Percentiles rank a stretch among this genome's conserved stretches.
Evolutionary conservation across 2,113 vertebrate genomes (phyloP).

Genomic region (Mastomys natalensis): DNA sequence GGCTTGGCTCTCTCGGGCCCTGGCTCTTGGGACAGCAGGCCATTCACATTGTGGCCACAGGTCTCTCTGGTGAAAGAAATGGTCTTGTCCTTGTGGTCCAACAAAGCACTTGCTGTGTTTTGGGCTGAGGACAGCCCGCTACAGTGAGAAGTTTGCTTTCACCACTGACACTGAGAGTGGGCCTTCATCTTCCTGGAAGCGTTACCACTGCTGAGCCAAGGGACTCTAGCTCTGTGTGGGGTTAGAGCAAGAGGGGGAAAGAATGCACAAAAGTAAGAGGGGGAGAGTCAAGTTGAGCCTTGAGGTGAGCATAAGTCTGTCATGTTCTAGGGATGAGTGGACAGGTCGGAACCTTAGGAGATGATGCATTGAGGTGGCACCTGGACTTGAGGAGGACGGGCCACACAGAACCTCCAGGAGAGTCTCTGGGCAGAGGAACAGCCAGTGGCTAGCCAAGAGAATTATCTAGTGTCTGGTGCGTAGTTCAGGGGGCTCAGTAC

Average conservation of each 20-base stretch:
- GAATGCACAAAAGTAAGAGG: neutral
- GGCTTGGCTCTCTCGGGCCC: neutral
- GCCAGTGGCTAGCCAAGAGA: neutral
- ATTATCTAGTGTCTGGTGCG: neutral
- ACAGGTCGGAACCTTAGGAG: neutral
- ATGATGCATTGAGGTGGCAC: neutral
- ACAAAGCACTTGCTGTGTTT: too few species aligned
- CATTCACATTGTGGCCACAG: fast-evolving
- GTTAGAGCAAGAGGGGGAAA: neutral
- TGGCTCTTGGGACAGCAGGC: neutral
- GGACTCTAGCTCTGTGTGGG: neutral
- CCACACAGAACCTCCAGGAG: neutral
- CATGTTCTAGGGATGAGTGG: neutral
- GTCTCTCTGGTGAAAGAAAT: neutral
- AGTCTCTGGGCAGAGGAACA: neutral
- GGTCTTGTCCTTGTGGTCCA: neutral
- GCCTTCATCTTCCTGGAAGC: neutral
- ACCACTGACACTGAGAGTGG: fast-evolving
- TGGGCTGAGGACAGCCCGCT: neutral
- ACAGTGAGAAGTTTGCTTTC: neutral
- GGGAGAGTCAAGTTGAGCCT: neutral
- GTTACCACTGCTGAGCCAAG: neutral
- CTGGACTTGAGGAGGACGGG: neutral
- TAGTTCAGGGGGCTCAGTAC: neutral
- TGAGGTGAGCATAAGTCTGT: neutral